These are phyloP conservation scores for Stenchaetothrips biformis DNA, from an alignment of 2,888 invertebrate species.

Conservation along the genomic window DNA sequence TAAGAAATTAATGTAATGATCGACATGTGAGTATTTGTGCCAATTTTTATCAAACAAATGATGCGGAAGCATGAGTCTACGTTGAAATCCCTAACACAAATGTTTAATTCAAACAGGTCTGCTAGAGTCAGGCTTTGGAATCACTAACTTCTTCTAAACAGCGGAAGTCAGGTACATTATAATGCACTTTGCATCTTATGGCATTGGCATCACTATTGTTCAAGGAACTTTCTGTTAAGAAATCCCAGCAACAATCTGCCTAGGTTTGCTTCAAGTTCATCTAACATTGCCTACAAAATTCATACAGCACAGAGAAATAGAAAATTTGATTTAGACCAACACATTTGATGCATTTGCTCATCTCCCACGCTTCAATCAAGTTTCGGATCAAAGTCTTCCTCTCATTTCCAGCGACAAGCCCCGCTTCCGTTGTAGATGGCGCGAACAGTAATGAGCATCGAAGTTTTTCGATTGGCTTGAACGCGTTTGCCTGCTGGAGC, in stretches of 20 bases:
- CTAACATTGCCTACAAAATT: too few relatives aligned
- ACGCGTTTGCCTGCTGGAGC: not conserved
- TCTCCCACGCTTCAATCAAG: not conserved
- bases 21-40: not conserved
- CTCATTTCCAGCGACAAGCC: not conserved
- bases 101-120: not conserved
- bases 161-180: slow-evolving; percentile 12
- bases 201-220: not conserved
- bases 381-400: not conserved
- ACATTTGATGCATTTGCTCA: not conserved
- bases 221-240: not conserved
- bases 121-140: not conserved
- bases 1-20: not conserved
- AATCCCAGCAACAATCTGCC: not conserved
- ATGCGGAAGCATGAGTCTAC: not conserved
- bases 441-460: too few relatives aligned
- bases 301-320: too few relatives aligned
- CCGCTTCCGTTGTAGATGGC: not conserved
- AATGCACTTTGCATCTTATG: not conserved
- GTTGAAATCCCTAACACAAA: not conserved
- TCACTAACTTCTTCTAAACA: slow-evolving; percentile 6
- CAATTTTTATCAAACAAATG: not conserved
- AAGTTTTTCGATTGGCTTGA: too few relatives aligned
- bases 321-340: too few relatives aligned
- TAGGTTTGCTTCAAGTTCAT: not conserved